Evolutionary conservation across 2,113 vertebrate species (phyloP), one percentile per base, ranked within the genome.

Genomic region (Phrynosoma platyrhinos): DNA sequence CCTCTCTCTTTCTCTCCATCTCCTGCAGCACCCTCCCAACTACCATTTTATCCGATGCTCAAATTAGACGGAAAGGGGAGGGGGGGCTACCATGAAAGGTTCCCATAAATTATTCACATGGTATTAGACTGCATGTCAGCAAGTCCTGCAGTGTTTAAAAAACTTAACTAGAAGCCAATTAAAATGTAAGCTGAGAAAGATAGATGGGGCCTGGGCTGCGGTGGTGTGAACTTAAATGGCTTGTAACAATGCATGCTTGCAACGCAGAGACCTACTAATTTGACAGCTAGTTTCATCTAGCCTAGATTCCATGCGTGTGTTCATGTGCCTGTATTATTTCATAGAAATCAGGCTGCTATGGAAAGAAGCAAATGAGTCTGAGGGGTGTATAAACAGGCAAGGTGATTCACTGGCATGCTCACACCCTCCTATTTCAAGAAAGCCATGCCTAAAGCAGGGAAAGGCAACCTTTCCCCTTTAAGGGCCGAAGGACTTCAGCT

Each of bases 121-220:
- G 93, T 96, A 97, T 97, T 97, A 96, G 97, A 97, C 96, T 96
- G 97, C 96, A 96, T 97, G 96, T 97, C 97, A 98, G 97, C 96
- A 97, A 87, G 95, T 97, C 97, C 96, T 91, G 87, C 95, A 96
- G 97, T 97, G 97, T 97, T 97, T 97, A 97, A 97, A 97, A 98
- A 97, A 96, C 96, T 95, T 97, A 97, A 97, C 96, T 97, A 96
- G 95, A 96, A 97, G 97, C 97, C 97, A 98, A 97, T 98, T 97
- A 98, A 98, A 98, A 97, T 96, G 97, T 97, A 97, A 98, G 97
- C 96, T 95, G 97, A 97, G 97, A 98, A 97, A 97, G 97, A 98
- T 91, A 95, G 96, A 97, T 97, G 96, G 96, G 95, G 95, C 94
- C 68, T 92, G 94, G 94, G 96, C 95, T 94, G 94, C 92, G 96